Conservation (phyloP, 2,113 vertebrate genomes). For the Seriola dumerili region DNA sequence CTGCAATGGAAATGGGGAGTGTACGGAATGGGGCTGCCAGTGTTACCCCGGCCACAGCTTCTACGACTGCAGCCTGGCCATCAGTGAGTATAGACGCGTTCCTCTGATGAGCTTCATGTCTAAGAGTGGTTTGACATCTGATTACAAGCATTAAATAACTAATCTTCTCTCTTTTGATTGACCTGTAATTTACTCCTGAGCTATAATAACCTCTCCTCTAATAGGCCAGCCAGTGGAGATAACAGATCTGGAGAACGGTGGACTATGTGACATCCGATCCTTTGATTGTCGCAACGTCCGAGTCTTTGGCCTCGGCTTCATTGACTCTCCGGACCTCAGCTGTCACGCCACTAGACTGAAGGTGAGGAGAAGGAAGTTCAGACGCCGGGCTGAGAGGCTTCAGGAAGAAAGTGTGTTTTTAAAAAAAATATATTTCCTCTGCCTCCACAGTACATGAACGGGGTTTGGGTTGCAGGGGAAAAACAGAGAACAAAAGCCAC, state of each 20-base stretch:
- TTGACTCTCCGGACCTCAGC: slow-evolving; percentile 74
- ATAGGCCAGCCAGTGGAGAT: slow-evolving; percentile 81
- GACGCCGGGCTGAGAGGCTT: background rate
- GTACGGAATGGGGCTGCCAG: slow-evolving; percentile 84
- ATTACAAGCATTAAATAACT: background rate
- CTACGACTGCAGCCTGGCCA: slow-evolving; percentile 84
- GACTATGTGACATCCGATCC: slow-evolving; percentile 76
- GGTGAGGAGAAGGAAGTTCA: slow-evolving; percentile 64
- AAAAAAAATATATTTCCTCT: background rate
- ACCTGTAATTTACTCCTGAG: background rate
- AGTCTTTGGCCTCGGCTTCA: slow-evolving; percentile 78
- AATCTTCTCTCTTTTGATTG: background rate
- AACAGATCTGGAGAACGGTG: slow-evolving; percentile 80
- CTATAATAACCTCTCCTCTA: slow-evolving; percentile 1
- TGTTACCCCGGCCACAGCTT: slow-evolving; percentile 82
- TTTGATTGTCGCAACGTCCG: slow-evolving; percentile 72
- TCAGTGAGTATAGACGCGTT: slow-evolving; percentile 69
- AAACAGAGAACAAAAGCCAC: slow-evolving; percentile 82
- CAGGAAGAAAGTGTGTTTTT: background rate
- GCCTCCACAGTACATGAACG: slow-evolving; percentile 76
- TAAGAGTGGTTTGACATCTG: background rate
- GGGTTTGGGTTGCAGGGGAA: slow-evolving; percentile 81
- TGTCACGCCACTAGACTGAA: slow-evolving; percentile 82
- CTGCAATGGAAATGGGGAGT: slow-evolving; percentile 84
- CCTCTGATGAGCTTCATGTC: background rate